These are phyloP conservation scores for Rhamnusium bicolor DNA, from an alignment of 2,888 invertebrate species.

Conservation along the genomic window DNA sequence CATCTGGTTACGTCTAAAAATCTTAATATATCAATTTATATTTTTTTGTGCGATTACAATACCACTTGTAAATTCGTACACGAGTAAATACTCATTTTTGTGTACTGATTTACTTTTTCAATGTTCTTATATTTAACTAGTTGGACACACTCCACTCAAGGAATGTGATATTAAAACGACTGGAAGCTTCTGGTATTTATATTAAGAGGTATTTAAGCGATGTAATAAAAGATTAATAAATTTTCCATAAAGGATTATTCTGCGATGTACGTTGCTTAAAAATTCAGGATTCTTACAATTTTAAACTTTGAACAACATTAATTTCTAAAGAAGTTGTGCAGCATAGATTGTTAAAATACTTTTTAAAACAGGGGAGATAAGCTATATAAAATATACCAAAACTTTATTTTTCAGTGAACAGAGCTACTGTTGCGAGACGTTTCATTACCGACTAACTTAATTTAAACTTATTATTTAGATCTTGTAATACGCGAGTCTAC, in stretches of 20 bases:
- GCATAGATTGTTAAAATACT: slow-evolving; percentile 34
- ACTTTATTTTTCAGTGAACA: slow-evolving; percentile 43
- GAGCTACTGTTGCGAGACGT: slow-evolving; percentile 35
- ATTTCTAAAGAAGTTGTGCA: slow-evolving; percentile 24
- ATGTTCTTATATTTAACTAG: not conserved
- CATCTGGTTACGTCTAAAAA: too few relatives aligned
- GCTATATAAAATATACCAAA: slow-evolving; percentile 41
- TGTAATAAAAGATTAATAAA: not conserved
- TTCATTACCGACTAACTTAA: slow-evolving; percentile 40
- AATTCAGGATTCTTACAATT: slow-evolving; percentile 5
- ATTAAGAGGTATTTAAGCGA: not conserved
- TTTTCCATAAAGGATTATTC: slow-evolving; percentile 1
- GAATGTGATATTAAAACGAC: not conserved
- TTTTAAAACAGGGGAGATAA: slow-evolving; percentile 37
- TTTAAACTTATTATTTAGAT: slow-evolving; percentile 44
- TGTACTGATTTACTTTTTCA: too few relatives aligned
- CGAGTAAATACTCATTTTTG: too few relatives aligned
- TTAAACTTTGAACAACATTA: slow-evolving; percentile 23
- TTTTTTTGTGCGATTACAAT: too few relatives aligned
- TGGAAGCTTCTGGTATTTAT: not conserved
- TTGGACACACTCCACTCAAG: not conserved
- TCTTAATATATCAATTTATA: too few relatives aligned
- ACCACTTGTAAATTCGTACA: too few relatives aligned
- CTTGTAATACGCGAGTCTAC: slow-evolving; percentile 28
- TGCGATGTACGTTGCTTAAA: not conserved